Base-by-base conservation (phyloP, 2,888 invertebrate genomes). In the Bruchidius siliquastri region DNA sequence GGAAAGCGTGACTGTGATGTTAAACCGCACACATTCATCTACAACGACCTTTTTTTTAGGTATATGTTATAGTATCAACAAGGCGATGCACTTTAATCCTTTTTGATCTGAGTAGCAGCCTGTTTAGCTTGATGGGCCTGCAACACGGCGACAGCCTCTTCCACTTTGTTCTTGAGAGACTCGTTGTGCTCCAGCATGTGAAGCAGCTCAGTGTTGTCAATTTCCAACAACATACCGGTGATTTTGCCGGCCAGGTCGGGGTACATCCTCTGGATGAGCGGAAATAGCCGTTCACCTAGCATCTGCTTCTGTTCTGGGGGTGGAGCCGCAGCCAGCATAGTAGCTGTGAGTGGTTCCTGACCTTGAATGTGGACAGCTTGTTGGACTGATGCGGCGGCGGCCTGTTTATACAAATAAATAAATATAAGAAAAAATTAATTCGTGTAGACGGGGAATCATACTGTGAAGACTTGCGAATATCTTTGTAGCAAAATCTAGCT, bases 221-320 rank as follows among this genome's bases (percentile, higher is more conserved):
- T 99, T 88, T 99, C 98, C 83, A 99, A 88, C 88, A 99, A 90
- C 98, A 99, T 99, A 83, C 98, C 99, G 80, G 99, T 99, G 81
- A 99, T 98, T 88, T 99, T 99, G 74, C 98, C 98, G 81, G 98
- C 97, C 83, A 97, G 90, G 76, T 94, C 92, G 67, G 96, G 92
- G 88, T 98, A 95, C 96, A 98, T 97, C 81, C 93, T 90, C 86
- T 96, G 94, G 87, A 99, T 98, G 79, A 98, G 91, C 21, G 99
- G 99, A 93, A 97, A 99, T 76, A 99, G 90, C 80, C 98, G 93
- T 88, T 99, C 99, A 79, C 99, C 99, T 80, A 99, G 90, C 95
- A 99, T 97, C 89, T 99, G 99, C 86, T 99, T 99, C 87, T 99
- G 99, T 84, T 99, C 99, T 86, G 96, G 96, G 68, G 96, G 94